These are phyloP conservation scores for Brotula barbata DNA, from an alignment of 2,797 vertebrate genomes.

Conservation along the genomic window DNA sequence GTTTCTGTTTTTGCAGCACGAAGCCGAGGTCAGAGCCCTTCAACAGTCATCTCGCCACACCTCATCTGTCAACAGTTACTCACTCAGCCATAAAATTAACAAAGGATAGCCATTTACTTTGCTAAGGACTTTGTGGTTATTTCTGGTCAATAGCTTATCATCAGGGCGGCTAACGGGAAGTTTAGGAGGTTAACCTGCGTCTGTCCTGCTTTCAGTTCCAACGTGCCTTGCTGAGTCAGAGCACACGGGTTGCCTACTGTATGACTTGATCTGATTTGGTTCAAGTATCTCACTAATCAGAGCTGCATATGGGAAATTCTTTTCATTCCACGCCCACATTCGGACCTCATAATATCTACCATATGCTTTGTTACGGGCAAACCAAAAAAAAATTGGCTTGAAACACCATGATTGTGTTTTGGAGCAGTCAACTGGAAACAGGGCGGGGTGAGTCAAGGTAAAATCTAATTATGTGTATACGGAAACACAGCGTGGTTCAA, in stretches of 20 bases:
- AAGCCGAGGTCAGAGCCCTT: conserved; percentile 44
- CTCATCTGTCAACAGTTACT: conserved; percentile 64
- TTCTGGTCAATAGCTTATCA: conserved; percentile 50
- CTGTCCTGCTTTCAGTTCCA: conserved; percentile 45
- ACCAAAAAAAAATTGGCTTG: conserved; percentile 44
- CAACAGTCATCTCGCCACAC: conserved; percentile 55
- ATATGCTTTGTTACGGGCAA: conserved; percentile 61
- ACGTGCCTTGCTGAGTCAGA: conserved; percentile 48
- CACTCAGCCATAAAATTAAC: conserved; percentile 56
- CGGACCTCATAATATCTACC: conserved; percentile 68
- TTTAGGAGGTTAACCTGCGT: conserved; percentile 18
- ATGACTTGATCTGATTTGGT: conserved; percentile 45
- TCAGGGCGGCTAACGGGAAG: conserved; percentile 26
- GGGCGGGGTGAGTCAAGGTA: conserved; percentile 29
- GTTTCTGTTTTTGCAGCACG: conserved; percentile 32
- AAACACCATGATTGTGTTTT: conserved; percentile 36
- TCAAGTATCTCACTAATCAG: conserved; percentile 62
- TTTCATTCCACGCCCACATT: conserved; percentile 68
- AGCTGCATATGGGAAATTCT: conserved; percentile 59
- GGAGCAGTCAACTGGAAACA: conserved; percentile 21
- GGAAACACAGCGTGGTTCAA: conserved; percentile 37
- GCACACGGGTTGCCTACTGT: conserved; percentile 44
- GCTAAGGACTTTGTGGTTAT: conserved; percentile 51
- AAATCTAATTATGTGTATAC: conserved; percentile 48
- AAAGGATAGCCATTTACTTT: conserved; percentile 59